A percentile compares a stretch with the other conserved stretches of the same genome.
Evolutionary conservation across 2,113 vertebrate species (phyloP).

Genomic region (Nanger granti): DNA sequence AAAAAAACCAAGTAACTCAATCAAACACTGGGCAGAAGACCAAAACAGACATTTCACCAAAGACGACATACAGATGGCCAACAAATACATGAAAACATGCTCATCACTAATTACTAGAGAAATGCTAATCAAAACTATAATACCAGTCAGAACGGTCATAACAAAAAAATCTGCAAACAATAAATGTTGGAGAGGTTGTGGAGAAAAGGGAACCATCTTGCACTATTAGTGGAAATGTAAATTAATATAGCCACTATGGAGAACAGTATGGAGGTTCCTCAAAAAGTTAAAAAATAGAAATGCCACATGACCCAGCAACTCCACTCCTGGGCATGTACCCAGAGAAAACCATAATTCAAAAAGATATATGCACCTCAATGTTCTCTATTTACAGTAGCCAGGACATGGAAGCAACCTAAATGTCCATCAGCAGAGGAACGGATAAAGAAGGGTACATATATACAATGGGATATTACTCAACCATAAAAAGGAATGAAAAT

Average conservation of each 20-base stretch:
- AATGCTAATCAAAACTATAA: neutral
- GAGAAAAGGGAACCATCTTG: neutral
- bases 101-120: neutral
- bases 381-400: neutral
- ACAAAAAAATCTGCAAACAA: neutral
- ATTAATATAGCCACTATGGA: neutral
- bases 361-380: neutral
- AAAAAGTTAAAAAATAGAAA: neutral
- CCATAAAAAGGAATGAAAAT: neutral
- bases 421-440: neutral
- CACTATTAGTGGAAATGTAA: neutral
- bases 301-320: neutral
- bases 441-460: neutral
- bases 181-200: neutral
- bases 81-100: neutral
- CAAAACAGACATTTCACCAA: neutral
- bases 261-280: neutral
- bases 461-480: neutral
- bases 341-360: neutral
- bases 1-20: neutral
- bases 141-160: neutral
- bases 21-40: neutral
- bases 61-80: neutral
- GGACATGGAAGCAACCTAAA: neutral
- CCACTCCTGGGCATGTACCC: neutral